Base-by-base conservation (phyloP, 2,113 vertebrate species). In the Hippocampus barbouri region DNA sequence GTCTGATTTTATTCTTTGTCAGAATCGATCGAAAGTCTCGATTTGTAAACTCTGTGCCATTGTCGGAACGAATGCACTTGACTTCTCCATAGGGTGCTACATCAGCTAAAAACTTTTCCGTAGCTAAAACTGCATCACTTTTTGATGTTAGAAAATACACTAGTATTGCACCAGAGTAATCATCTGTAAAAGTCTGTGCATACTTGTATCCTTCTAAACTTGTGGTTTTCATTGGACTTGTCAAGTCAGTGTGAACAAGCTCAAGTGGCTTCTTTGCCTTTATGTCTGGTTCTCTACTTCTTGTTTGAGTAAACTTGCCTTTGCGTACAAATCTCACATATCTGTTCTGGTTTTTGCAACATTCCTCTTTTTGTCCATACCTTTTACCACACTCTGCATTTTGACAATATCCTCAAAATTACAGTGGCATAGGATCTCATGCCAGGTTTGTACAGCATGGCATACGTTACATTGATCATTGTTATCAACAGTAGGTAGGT, bases 201-300 rank as follows among this genome's bases (percentile, higher is more conserved):
- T 53, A 53, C 18, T 8, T 53, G 20, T 53, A 21, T 8, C 49
- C 49, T 20, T 53, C 49, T 53, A 20, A 2, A 21, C 49, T 21
- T 20, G 49, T 20, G 0, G 49, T 60, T 12, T 71, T 0, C 41
- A 73, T 73, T 0, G 71, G 76, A 10, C 76, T 71, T 0, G 67
- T 18, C 27, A 78, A 34, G 6, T 78, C 69, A 60, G 66, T 69
- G 12, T 69, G 61, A 0, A 70, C 30, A 1, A 70, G 2, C 7
- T 73, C 6, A 40, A 78, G 25, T 1, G 66, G n/a, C 4, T 23
- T 21, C 5, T 30, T 67, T 1, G 49, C 49, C 8, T 53, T 53
- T 12, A 6, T 8, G 8, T 20, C 18, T 53, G 49, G 5, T 10
- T 53, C 8, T 7, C 2, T 21, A 51, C 8, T 53, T 21, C 49